A percentile compares a stretch with the other conserved stretches of the same genome.
Evolutionary conservation across 2,113 vertebrate genomes (phyloP).

Genomic region (Puffinus mauretanicus): DNA sequence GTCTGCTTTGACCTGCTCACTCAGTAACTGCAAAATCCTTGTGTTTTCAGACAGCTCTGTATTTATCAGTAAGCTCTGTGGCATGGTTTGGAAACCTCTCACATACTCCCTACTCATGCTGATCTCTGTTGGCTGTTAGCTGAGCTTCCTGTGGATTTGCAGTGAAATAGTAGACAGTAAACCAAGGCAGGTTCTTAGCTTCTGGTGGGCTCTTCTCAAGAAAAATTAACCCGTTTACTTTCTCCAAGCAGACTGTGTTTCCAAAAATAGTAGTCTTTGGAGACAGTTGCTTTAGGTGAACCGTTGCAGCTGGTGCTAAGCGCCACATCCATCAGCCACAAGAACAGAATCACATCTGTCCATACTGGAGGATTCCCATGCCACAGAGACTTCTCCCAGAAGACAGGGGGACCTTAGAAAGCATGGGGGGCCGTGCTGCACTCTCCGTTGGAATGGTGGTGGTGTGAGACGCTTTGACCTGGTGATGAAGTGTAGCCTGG

Average conservation of each 20-base stretch:
- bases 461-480: neutral
- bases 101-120: neutral
- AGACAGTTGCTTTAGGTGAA: neutral
- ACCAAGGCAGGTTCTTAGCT: neutral
- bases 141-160: neutral
- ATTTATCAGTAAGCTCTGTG: neutral
- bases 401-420: neutral
- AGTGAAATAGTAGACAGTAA: neutral
- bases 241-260: neutral
- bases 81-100: neutral
- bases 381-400: neutral
- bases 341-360: neutral
- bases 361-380: neutral
- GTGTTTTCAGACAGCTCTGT: neutral
- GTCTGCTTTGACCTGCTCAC: conserved; percentile 14
- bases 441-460: neutral
- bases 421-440: neutral
- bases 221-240: neutral
- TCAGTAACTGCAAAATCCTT: neutral
- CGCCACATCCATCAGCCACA: neutral
- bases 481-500: neutral
- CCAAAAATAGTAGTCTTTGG: neutral
- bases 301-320: neutral
- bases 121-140: neutral
- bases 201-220: neutral